Conservation (phyloP, 92 coral and sea anemone genomes). For the Palythoa heliodiscus region DNA sequence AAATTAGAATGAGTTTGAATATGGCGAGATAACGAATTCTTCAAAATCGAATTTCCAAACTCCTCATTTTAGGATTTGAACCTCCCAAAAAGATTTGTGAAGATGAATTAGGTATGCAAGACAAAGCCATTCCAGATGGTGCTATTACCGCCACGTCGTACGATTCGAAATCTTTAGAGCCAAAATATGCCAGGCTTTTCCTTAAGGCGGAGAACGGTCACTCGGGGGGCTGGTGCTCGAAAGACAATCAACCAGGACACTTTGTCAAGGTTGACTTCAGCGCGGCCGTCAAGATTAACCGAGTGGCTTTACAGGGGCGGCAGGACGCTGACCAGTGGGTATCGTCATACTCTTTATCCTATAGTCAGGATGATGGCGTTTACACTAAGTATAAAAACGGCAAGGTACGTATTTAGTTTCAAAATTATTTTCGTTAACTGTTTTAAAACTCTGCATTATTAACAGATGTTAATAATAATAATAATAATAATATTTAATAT, state of each 20-base stretch:
- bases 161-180: not conserved
- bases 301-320: conserved; percentile 11
- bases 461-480: no score
- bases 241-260: conserved; percentile 30
- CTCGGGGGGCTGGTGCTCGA: conserved; percentile 17
- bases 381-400: conserved; percentile 12
- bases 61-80: conserved; percentile 8
- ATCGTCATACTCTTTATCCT: not conserved
- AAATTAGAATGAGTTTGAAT: no score
- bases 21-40: no score
- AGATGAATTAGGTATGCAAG: conserved; percentile 39
- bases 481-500: no score
- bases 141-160: conserved; percentile 32
- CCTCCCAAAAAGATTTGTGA: conserved; percentile 18
- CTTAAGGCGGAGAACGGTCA: conserved; percentile 21
- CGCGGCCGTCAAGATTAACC: conserved; percentile 20
- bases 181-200: conserved; percentile 38
- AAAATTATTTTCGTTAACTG: not conserved
- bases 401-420: not conserved
- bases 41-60: not conserved
- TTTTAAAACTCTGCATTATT: not conserved
- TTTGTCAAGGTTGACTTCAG: conserved; percentile 33
- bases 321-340: conserved; percentile 19
- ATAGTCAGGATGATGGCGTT: conserved; percentile 33
- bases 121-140: conserved; percentile 15